phyloP scores from a whole-genome alignment of 2,888 invertebrate species.

The Cistogaster globosa region DNA sequence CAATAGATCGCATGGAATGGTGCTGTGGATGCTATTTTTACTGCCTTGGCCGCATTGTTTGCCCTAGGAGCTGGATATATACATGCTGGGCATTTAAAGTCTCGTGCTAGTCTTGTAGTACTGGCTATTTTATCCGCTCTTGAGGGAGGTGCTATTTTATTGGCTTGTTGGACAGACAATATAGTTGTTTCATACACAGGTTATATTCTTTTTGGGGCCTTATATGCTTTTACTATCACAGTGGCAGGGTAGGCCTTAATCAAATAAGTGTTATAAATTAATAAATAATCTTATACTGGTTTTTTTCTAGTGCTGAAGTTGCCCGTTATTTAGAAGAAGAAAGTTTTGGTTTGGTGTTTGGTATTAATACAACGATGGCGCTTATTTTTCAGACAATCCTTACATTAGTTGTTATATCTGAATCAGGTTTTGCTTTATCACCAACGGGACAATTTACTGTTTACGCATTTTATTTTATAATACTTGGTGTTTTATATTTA shows the following conservation, averaged over 20 bases:
- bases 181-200: constrained; percentile 89
- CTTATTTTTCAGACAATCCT: constrained; percentile 90
- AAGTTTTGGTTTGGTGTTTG: constrained; percentile 95
- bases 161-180: constrained; percentile 85
- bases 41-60: constrained; percentile 87
- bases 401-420: constrained; percentile 84
- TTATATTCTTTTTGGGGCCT: constrained; percentile 89
- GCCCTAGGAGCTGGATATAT: constrained; percentile 85
- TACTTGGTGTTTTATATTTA: constrained; percentile 78
- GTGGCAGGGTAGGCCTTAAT: constrained; percentile 78
- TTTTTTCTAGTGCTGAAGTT: constrained; percentile 89
- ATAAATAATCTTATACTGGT: not conserved
- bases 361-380: constrained; percentile 93
- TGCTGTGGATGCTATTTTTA: constrained; percentile 90
- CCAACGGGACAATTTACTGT: constrained; percentile 79
- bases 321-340: constrained; percentile 91
- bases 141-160: constrained; percentile 85
- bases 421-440: constrained; percentile 77
- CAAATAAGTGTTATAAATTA: not conserved
- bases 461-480: constrained; percentile 81
- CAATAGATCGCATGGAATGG: constrained; percentile 86
- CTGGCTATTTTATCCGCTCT: constrained; percentile 84
- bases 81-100: constrained; percentile 78
- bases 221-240: constrained; percentile 88
- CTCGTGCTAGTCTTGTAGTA: constrained; percentile 83